These are phyloP conservation scores for Lucifuga dentata DNA, from an alignment of 2,113 vertebrate species.

Conservation along the genomic window DNA sequence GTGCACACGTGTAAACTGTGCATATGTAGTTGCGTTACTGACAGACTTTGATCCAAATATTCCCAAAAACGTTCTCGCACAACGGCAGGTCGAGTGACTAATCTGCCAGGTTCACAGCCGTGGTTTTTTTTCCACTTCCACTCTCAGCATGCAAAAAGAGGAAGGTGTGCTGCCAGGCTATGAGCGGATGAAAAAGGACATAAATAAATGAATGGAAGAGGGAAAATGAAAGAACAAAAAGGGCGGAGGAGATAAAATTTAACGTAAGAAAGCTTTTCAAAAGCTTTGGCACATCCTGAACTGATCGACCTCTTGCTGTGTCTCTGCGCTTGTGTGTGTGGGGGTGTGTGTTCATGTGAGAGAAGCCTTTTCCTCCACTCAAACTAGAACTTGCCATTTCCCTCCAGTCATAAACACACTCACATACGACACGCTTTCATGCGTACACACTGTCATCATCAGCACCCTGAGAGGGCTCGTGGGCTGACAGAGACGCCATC, in stretches of 20 bases:
- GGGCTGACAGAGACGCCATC: conserved; percentile 62
- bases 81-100: background rate
- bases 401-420: conserved; percentile 4
- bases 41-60: background rate
- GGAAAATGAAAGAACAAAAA: conserved; percentile 38
- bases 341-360: conserved; percentile 5
- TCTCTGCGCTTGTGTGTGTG: conserved; percentile 5
- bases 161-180: conserved; percentile 23
- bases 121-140: conserved; percentile 18
- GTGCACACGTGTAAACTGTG: too few relatives aligned
- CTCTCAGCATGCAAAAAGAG: conserved; percentile 9
- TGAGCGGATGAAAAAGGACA: conserved; percentile 42
- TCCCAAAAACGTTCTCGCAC: too few relatives aligned
- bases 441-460: conserved; percentile 34
- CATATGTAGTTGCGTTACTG: background rate
- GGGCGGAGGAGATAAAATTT: conserved; percentile 58
- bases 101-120: conserved; percentile 43
- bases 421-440: conserved; percentile 1
- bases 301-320: conserved; percentile 51
- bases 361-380: conserved; percentile 12
- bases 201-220: conserved; percentile 71
- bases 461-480: conserved; percentile 43
- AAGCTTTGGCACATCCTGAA: conserved; percentile 34
- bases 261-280: conserved; percentile 53
- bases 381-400: conserved; percentile 1